These are phyloP conservation scores for Megathymus violae DNA, from an alignment of 1,140 invertebrate genomes.

Conservation along the genomic window DNA sequence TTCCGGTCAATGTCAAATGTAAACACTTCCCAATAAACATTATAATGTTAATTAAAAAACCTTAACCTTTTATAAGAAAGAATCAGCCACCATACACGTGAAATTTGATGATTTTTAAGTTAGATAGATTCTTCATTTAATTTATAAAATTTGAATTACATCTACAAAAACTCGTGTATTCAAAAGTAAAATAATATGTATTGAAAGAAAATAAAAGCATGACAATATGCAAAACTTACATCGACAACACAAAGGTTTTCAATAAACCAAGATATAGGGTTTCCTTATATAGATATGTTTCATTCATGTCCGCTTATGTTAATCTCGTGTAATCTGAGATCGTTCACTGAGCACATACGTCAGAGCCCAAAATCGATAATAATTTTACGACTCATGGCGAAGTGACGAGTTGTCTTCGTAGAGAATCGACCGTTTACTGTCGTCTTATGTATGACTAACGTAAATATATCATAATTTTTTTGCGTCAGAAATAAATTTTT, in stretches of 20 bases:
- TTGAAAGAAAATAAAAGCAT: conserved; percentile 7
- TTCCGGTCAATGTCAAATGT: conserved; percentile 28
- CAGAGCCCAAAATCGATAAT: conserved; percentile 25
- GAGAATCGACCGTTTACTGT: not conserved
- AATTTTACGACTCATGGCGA: conserved; percentile 22
- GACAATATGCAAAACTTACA: conserved; percentile 20
- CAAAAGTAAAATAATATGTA: not conserved
- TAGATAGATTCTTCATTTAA: not conserved
- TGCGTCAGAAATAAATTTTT: not conserved
- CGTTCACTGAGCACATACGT: conserved; percentile 24
- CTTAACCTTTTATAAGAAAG: conserved; percentile 24
- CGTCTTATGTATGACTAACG: conserved; percentile 13
- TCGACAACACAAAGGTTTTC: conserved; percentile 31
- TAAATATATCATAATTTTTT: not conserved
- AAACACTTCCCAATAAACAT: conserved; percentile 32
- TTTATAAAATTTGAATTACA: not conserved
- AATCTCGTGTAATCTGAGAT: conserved; percentile 26
- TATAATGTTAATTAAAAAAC: conserved; percentile 33
- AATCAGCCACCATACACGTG: not conserved
- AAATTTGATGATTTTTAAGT: not conserved
- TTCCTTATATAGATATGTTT: conserved; percentile 30
- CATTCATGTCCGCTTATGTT: conserved; percentile 33
- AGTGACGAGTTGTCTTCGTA: not conserved
- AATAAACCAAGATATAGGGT: conserved; percentile 24
- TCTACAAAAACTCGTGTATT: not conserved